Evolutionary conservation across 2,888 invertebrate species (phyloP), one percentile per base, ranked within the genome.

Genomic region (Axea sp.): DNA sequence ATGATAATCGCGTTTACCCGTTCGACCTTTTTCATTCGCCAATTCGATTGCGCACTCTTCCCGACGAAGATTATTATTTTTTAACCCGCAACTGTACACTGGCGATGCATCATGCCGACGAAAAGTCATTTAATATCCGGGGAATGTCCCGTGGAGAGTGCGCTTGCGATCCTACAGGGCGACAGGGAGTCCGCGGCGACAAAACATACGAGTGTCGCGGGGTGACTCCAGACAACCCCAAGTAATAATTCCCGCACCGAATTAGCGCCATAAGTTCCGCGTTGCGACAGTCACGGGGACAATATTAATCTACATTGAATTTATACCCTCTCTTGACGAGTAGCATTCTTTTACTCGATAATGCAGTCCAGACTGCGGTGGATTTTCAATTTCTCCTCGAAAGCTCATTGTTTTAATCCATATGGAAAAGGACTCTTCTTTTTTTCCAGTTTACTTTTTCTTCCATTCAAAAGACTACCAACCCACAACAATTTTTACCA

Each of bases 301-400:
- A 86, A 87, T 87, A 87, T 87, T 87, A 87, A 87, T 86, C 86
- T 86, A 86, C 85, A 85, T 83, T 84, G 83, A 87, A 86, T 86
- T 86, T 86, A 86, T 86, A 82, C 75, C 59, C 76, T 49, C 73
- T 31, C 57, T 30, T 39, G 49, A 57, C 49, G 55, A 55, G 49
- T 3, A 6, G 6, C 35, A 22, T 39, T 47, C 33, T 49, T 55
- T 41, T 55, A 3, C 8, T 9, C n/a, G 9, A 2, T 19, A 37
- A 47, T 65, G 39, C 22, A 47, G 45, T 55, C 51, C 31, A 24
- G 8, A 26, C 9, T 19, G 37, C 9, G n/a, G n/a, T n/a, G n/a
- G n/a, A n/a, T n/a, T n/a, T n/a, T n/a, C n/a, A n/a, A n/a, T n/a
- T n/a, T n/a, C n/a, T n/a, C n/a, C n/a, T n/a, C n/a, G n/a, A n/a